Evolutionary conservation across 2,888 invertebrate genomes (phyloP), one percentile per base, ranked within the genome.

Genomic region (Gastracanthus pulcherrimus): DNA sequence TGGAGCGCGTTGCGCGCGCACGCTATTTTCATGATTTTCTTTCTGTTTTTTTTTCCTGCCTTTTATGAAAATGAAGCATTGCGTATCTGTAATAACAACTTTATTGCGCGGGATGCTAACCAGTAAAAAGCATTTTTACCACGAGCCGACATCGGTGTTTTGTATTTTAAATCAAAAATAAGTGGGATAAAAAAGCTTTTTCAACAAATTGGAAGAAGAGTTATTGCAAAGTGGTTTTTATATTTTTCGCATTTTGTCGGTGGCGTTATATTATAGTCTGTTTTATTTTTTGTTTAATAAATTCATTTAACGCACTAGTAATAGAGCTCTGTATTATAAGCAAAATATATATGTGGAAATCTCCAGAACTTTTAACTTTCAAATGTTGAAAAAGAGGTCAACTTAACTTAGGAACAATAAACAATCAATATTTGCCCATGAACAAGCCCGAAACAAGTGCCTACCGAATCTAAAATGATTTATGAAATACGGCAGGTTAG

Each of bases 31-130:
- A 5, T 55, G n/a, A n/a, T n/a, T n/a, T 1, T n/a, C 19, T 70
- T 1, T 51, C 3, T 36, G 19, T 26, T 70, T 51, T 55, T 48
- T 36, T 36, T 45, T 34, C n/a, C 36, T 34, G 13, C 3, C 58
- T 74, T 51, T 75, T 75, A 64, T 75, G 36, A 75, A 64, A 75
- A 64, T 75, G 26, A 75, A 64, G 64, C 72, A 75, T 64, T 23
- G 64, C 64, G 45, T 45, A 45, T 41, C 45, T 23, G 62, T 34
- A 45, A 62, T 41, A 64, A 75, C 29, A 75, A 36, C 36, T 75
- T 75, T 64, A 64, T 74, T 62, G 45, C 41, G 34, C 5, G 38
- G 0, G n/a, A 11, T n/a, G 34, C n/a, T 69, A 69, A 31, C 41
- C 72, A 23, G 45, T 64, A 45, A 60, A 72, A 60, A 72, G 45